Percentiles rank a stretch among this genome's conserved stretches.
Conservation (phyloP, 2,888 invertebrate species). For the Epirrita christyi region DNA sequence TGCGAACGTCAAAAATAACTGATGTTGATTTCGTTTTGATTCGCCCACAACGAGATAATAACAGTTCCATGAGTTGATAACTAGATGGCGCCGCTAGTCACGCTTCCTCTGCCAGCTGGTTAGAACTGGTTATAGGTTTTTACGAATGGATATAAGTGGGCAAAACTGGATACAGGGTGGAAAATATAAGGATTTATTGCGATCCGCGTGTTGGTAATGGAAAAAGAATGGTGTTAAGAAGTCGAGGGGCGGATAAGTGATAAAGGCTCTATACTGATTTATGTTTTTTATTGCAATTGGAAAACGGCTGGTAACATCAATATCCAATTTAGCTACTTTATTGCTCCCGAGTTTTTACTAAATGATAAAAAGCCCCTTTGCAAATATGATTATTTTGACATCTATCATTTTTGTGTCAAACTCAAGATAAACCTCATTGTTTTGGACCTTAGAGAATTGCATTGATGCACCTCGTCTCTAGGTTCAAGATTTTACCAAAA, state of each 20-base stretch:
- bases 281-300: slow-evolving; percentile 35
- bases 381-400: no score
- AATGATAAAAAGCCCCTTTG: no score
- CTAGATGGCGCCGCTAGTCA: slow-evolving; percentile 54
- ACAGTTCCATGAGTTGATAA: slow-evolving; percentile 71
- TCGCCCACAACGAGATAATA: slow-evolving; percentile 73
- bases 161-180: slow-evolving; percentile 48
- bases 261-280: slow-evolving; percentile 35
- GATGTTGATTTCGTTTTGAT: slow-evolving; percentile 82
- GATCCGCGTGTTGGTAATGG: slow-evolving; percentile 56
- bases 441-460: no score
- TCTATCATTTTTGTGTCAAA: no score
- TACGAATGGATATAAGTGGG: slow-evolving; percentile 37
- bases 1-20: slow-evolving; percentile 73
- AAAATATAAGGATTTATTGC: slow-evolving; percentile 59
- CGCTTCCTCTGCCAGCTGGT: slow-evolving; percentile 22
- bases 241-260: slow-evolving; percentile 42
- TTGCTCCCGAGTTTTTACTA: no score
- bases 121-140: slow-evolving; percentile 42
- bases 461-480: no score
- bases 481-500: no score
- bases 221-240: slow-evolving; percentile 57
- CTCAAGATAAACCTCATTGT: no score
- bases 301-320: slow-evolving; percentile 13
- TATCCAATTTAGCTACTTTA: slow-evolving; percentile 5